Evolutionary conservation across 23 tunicate genomes (phyloP), one percentile per base, ranked within the genome.

Genomic region (Trididemnum nubilum): DNA sequence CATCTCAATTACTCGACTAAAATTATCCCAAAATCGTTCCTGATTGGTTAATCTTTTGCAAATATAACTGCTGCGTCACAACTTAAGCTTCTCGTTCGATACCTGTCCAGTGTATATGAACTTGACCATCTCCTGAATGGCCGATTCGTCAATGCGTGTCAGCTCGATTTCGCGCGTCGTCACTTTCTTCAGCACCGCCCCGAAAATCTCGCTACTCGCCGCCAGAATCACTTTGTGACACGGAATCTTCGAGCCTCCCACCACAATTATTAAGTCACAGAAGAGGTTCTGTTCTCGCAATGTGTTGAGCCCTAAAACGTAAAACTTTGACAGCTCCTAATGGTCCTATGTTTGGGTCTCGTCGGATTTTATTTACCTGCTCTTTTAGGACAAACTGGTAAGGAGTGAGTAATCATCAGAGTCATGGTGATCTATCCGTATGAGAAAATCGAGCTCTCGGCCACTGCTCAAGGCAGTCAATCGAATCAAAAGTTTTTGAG

Each of bases 31-130:
- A n/a, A n/a, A n/a, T n/a, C n/a, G n/a, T n/a, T n/a, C n/a, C n/a
- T n/a, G n/a, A n/a, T n/a, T n/a, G n/a, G n/a, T n/a, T n/a, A n/a
- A n/a, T n/a, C n/a, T n/a, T n/a, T n/a, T n/a, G n/a, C n/a, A n/a
- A n/a, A n/a, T n/a, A n/a, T n/a, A n/a, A n/a, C n/a, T n/a, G n/a
- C n/a, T n/a, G n/a, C n/a, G n/a, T n/a, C n/a, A n/a, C n/a, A n/a
- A n/a, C n/a, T n/a, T n/a, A n/a, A n/a, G n/a, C n/a, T n/a, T 44
- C 15, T 44, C 54, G 67, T 15, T n/a, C 5, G 25, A 60, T 57
- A 88, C 93, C 87, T 88, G 93, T 1, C 87, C 87, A 3, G 83
- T 88, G 83, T 88, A 88, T 36, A 88, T 66, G 51, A 51, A 88
- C 64, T 73, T 65, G 34, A 88, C 51, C 33, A 88, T 39, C 37